Base-by-base conservation (phyloP, 2,888 invertebrate species). In the Prenolepis imparis region DNA sequence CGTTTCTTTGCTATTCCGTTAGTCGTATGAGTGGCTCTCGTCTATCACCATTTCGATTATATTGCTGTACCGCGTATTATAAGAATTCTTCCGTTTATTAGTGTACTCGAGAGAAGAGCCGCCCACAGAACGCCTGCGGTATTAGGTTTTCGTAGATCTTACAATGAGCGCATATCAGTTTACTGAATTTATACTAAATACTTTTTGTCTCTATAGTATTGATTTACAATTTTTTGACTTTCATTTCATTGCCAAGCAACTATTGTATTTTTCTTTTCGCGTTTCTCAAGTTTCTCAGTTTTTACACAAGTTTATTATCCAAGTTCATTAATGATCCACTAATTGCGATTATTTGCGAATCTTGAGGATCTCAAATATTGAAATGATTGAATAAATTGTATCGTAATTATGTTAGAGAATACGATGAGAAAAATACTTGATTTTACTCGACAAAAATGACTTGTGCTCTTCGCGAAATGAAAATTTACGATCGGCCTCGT, bases 401-500 rank as follows among this genome's bases (percentile, higher is more conserved):
- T 15, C n/a, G 11, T n/a, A 52, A 52, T 52, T 12, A 8, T 21
- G n/a, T 77, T 55, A 6, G 9, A 55, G 24, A 39, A 55, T 39
- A 41, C 15, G 15, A 41, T 21, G 21, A 12, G 6, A 77, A 72
- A 24, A 68, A 32, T 57, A 57, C 41, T 67, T 52, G 11, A 24
- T 41, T 57, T 57, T 15, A 28, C 39, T 55, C 55, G 36, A 41
- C 55, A 67, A 48, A 48, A 68, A 28, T 15, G 55, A 28, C 15
- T 41, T 8, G 41, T 12, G 9, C 41, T 77, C 28, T n/a, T 67
- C 28, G 24, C 36, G n/a, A 77, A 55, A 67, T 67, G 12, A 77
- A 67, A 77, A 67, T 67, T 77, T 77, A 77, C 28, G 39, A 55
- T 55, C 75, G 39, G 39, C 52, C 75, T 77, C 55, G 67, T 67